A percentile compares a stretch with the other conserved stretches of the same genome.
These are phyloP conservation scores for Aphrophora alni DNA, from an alignment of 2,888 invertebrate species.

Conservation along the genomic window DNA sequence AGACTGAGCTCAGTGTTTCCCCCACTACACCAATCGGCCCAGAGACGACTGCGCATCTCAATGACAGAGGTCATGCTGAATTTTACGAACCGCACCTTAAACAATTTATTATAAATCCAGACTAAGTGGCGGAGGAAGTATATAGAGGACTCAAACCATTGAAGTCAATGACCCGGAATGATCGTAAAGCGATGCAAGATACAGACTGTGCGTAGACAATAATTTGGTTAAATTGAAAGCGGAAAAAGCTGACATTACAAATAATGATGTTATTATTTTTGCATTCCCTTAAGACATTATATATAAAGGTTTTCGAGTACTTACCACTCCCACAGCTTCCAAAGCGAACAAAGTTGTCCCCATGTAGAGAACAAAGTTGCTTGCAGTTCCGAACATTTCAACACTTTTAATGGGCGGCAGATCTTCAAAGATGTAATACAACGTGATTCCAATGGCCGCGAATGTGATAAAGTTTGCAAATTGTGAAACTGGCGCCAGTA, in stretches of 20 bases:
- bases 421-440: conserved; percentile 73
- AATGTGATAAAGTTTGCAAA: conserved; percentile 82
- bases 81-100: no score
- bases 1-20: no score
- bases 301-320: conserved; percentile 53
- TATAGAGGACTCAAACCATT: no score
- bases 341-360: conserved; percentile 91
- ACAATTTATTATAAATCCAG: no score
- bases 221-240: neutral
- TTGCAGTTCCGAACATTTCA: conserved; percentile 60
- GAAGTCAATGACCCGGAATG: no score
- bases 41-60: no score
- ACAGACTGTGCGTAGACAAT: no score
- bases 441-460: conserved; percentile 75
- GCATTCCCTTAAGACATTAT: conserved; percentile 49
- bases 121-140: no score
- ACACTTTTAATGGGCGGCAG: conserved; percentile 63
- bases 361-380: conserved; percentile 78
- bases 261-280: neutral
- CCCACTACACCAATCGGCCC: no score
- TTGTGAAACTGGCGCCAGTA: conserved; percentile 83
- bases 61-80: no score
- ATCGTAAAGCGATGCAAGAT: no score
- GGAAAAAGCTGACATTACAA: neutral
- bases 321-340: conserved; percentile 80